Evolutionary conservation across 2,888 invertebrate genomes (phyloP).

Genomic region (Ornithoptera priamus): DNA sequence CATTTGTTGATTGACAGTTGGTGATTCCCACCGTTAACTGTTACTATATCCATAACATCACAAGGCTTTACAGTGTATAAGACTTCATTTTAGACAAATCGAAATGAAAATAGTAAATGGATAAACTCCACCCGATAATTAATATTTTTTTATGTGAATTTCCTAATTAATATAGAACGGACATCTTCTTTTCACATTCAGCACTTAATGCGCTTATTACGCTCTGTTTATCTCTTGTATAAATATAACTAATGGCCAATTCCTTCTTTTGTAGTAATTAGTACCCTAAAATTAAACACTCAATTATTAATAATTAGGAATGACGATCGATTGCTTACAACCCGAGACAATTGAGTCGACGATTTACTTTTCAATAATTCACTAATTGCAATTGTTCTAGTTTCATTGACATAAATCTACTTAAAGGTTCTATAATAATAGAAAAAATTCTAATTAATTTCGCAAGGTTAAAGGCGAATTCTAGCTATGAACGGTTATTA

Average conservation of each 20-base stretch:
- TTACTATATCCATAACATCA: not conserved
- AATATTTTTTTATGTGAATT: no score
- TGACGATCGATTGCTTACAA: not conserved
- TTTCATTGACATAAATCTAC: slow-evolving; percentile 27
- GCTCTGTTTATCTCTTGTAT: not conserved
- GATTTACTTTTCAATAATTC: not conserved
- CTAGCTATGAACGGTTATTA: slow-evolving; percentile 13
- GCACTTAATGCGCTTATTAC: not conserved
- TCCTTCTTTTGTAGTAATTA: not conserved
- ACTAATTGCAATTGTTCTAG: slow-evolving; percentile 17
- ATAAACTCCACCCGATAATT: no score
- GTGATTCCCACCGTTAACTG: no score
- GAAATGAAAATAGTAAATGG: not conserved
- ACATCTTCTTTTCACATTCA: not conserved
- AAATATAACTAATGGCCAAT: not conserved
- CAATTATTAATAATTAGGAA: not conserved
- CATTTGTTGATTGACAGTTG: no score
- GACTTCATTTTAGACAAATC: not conserved
- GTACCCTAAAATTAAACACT: not conserved
- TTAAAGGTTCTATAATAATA: slow-evolving; percentile 21
- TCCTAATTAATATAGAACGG: not conserved
- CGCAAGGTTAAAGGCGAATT: slow-evolving; percentile 27
- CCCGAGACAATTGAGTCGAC: not conserved
- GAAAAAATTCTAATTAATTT: slow-evolving; percentile 24
- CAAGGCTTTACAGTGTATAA: no score